Conservation (phyloP, 2,888 invertebrate genomes). For the Lasioglossum morio region DNA sequence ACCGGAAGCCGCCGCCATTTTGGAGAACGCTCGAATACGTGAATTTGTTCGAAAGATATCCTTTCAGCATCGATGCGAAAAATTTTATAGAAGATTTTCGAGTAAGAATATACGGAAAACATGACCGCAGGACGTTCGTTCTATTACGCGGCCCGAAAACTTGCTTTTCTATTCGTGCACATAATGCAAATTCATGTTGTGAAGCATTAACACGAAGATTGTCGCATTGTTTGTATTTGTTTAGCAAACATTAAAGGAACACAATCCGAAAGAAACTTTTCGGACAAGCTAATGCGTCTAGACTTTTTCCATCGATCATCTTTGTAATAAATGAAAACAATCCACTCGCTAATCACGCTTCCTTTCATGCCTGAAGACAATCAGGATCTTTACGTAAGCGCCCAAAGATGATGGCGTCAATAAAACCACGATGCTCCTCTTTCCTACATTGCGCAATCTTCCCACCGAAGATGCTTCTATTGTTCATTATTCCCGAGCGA, state of each 20-base stretch:
- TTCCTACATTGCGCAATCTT: constrained; percentile 21
- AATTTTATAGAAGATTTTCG: not conserved
- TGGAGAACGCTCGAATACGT: not conserved
- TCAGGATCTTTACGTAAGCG: constrained; percentile 29
- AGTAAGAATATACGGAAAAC: not conserved
- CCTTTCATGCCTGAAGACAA: not conserved
- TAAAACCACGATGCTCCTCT: constrained; percentile 1
- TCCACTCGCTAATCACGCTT: not conserved
- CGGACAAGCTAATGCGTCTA: too few relatives aligned
- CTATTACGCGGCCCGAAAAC: too few relatives aligned
- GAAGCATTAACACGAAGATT: too few relatives aligned
- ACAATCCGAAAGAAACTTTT: too few relatives aligned
- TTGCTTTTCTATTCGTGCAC: too few relatives aligned
- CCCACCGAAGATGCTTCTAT: not conserved
- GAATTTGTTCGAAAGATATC: not conserved
- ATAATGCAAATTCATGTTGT: too few relatives aligned
- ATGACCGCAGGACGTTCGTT: too few relatives aligned
- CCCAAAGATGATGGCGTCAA: constrained; percentile 16
- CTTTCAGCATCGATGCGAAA: not conserved
- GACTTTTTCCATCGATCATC: too few relatives aligned
- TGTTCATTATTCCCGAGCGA: constrained; percentile 6
- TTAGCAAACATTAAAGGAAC: too few relatives aligned
- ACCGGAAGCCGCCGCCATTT: not conserved
- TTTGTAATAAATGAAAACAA: too few relatives aligned
- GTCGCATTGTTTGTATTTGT: too few relatives aligned